A percentile compares a stretch with the other conserved stretches of the same genome.
Evolutionary conservation across 2,797 vertebrate genomes (phyloP).

Genomic region (Brotula barbata): DNA sequence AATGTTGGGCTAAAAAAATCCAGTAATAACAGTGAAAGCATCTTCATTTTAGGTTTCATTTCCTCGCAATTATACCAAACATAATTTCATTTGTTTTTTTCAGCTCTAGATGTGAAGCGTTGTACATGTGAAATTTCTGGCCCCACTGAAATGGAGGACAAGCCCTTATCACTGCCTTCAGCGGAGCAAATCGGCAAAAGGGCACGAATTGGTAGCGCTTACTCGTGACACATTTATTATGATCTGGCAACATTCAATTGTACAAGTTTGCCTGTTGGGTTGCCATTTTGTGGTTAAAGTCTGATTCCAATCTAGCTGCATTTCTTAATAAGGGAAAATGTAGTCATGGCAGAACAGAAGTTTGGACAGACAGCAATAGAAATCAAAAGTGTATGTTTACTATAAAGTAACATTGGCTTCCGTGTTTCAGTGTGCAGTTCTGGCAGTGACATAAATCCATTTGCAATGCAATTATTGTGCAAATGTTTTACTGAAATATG

Average conservation of each 20-base stretch:
- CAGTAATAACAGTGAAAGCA: too few relatives aligned
- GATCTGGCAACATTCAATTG: slow-evolving; percentile 8
- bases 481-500: too few relatives aligned
- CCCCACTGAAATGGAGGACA: slow-evolving; percentile 2
- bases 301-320: not conserved
- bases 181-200: slow-evolving; percentile 60
- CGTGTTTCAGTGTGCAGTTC: too few relatives aligned
- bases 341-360: not conserved
- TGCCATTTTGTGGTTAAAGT: not conserved
- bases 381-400: not conserved
- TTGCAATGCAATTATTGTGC: too few relatives aligned
- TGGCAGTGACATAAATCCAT: too few relatives aligned
- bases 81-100: slow-evolving; percentile 8
- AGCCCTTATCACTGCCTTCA: not conserved
- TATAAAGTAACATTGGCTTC: too few relatives aligned
- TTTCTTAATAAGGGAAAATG: not conserved
- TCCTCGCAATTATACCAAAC: too few relatives aligned
- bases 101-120: slow-evolving; percentile 36
- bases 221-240: not conserved
- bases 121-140: slow-evolving; percentile 12
- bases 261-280: slow-evolving; percentile 1
- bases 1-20: not conserved
- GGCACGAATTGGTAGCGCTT: slow-evolving; percentile 66
- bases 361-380: not conserved
- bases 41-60: too few relatives aligned